Percentiles rank a stretch among this genome's conserved stretches.
Conservation (phyloP, 2,888 invertebrate genomes). For the Cyrtodaria siliqua region DNA sequence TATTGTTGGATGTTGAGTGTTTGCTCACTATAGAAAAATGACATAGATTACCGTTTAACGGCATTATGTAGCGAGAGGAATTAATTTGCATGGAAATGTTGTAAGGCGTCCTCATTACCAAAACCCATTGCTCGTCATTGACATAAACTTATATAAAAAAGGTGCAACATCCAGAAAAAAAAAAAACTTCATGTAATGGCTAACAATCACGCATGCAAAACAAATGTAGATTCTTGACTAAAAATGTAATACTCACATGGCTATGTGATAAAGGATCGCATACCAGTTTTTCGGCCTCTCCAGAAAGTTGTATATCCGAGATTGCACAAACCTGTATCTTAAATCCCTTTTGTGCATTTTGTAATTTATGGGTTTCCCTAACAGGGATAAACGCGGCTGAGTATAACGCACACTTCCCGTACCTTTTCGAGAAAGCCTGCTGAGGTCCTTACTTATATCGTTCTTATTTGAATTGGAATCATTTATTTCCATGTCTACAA, state of each 20-base stretch:
- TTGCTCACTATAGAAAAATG: no score
- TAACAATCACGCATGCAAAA: no score
- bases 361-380: conserved; percentile 96
- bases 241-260: conserved; percentile 94
- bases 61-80: no score
- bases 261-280: conserved; percentile 96
- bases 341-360: conserved; percentile 93
- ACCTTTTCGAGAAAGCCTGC: conserved; percentile 69
- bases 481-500: conserved; percentile 34
- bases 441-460: conserved; percentile 73
- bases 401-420: conserved; percentile 75
- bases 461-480: conserved; percentile 24
- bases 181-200: no score
- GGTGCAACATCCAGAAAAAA: no score
- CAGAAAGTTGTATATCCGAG: conserved; percentile 97
- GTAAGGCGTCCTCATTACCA: no score
- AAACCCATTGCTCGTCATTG: no score
- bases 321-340: conserved; percentile 92
- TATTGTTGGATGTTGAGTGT: no score
- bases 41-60: no score
- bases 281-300: conserved; percentile 95
- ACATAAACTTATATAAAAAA: no score
- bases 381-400: conserved; percentile 92
- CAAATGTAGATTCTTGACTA: no score
- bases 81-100: no score